Evolutionary conservation across 2,888 invertebrate species (phyloP), one percentile per base, ranked within the genome.

Genomic region (Cheilosia urbana): DNA sequence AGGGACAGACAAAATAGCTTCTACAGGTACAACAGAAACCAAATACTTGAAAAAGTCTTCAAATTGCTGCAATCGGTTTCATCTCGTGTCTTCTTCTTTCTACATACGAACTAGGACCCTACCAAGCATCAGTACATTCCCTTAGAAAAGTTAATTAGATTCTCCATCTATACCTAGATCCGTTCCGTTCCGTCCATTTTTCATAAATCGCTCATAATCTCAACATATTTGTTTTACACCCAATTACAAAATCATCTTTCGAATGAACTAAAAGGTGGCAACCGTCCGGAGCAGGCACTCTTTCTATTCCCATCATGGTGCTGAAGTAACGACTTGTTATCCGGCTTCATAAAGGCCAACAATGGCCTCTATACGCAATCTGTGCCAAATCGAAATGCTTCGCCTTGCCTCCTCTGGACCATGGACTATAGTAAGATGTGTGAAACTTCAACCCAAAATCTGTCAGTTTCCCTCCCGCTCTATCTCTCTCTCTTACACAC

Each of bases 141-240:
- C 13, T 24, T 24, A 24, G 2, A 21, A 51, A 51, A 51, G 51
- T 15, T n/a, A 51, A 27, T 21, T 15, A 51, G 2, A 27, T 24
- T 2, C 13, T 6, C 11, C 19, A 58, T 58, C 58, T 37, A 37
- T 45, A 17, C 58, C n/a, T 71, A 6, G 1, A 6, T 27, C 27
- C 7, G 34, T 37, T 45, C 55, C 37, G 30, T 37, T 45, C 55
- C 37, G 30, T 73, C 34, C 53, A 27, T 42, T 42, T 27, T 40
- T n/a, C 1, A 17, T 57, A 30, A 11, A 53, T 34, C 62, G n/a
- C 0, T 15, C 9, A 21, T 63, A 53, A 63, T 51, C 63, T 63
- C 21, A 73, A 19, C 62, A 21, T 75, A 37, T 65, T 75, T 75
- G 57, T 19, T 37, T 58, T 58, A 66, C 63, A 75, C 57, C 47